Evolutionary conservation across 2,888 invertebrate species (phyloP), one percentile per base, ranked within the genome.

Genomic region (Linyphia triangularis): DNA sequence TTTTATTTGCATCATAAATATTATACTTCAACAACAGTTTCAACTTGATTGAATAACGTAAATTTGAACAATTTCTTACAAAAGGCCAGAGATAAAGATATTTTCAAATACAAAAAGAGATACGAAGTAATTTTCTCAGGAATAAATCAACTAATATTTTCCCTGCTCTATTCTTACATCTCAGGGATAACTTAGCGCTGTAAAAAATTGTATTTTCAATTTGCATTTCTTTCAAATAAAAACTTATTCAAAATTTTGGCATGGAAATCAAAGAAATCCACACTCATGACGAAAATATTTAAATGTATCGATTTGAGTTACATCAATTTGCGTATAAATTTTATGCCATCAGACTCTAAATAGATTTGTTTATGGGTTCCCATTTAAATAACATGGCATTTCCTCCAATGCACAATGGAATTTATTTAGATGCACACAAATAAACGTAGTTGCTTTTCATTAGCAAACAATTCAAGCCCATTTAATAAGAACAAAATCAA

Each of bases 221-320:
- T 77, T 37, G 24, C 33, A 37, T 73, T n/a, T 61, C 30, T 6
- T 24, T 9, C n/a, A 24, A 59, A 26, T 61, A 77, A 77, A 77
- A 57, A 61, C 61, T 26, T 22, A 77, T 40, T 26, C 61, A 61
- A 77, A 77, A 61, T 77, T 77, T 61, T 61, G 16, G n/a, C 37
- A 77, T 77, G 61, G 22, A 77, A 77, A 77, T 61, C 75, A 22
- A 40, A 77, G 33, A 61, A 61, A 77, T 77, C 75, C 37, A 77
- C 75, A 77, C 75, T 77, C 61, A 77, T 77, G 75, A 77, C 61
- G 37, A 77, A 77, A 77, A 77, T 77, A 77, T 77, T 77, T 77
- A 77, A 77, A 77, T 77, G 24, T 61, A 77, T 77, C 63, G 75
- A 77, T 37, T 63, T 13, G 75, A 63, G 61, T 61, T 65, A 43